Percentiles rank a stretch among this genome's conserved stretches.
Evolutionary conservation across 2,888 invertebrate genomes (phyloP).

Genomic region (Nomada flava): DNA sequence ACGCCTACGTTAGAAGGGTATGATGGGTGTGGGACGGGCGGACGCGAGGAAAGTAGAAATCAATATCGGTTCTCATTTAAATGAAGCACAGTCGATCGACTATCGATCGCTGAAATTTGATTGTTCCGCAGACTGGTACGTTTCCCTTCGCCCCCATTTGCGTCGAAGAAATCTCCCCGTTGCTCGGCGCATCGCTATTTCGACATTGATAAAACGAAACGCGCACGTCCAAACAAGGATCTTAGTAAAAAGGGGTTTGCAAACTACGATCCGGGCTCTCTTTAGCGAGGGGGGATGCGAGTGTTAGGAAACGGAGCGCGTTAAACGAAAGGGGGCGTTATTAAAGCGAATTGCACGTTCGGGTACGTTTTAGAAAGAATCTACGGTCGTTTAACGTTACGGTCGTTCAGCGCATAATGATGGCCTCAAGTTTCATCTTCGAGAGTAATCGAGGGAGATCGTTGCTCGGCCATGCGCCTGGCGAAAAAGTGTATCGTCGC

Average conservation of each 20-base stretch:
- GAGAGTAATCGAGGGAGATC: slow-evolving; percentile 26
- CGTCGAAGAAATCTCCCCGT: neutral
- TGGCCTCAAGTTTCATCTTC: slow-evolving; percentile 22
- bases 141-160: neutral
- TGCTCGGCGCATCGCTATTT: neutral
- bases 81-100: slow-evolving; percentile 8
- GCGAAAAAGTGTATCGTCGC: slow-evolving; percentile 1
- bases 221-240: neutral
- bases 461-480: slow-evolving; percentile 9
- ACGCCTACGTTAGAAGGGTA: slow-evolving; percentile 7
- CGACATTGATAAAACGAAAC: neutral
- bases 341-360: slow-evolving; percentile 25
- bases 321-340: slow-evolving; percentile 18
- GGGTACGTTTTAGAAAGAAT: neutral
- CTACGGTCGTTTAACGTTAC: neutral
- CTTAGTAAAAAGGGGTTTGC: neutral
- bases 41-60: slow-evolving; percentile 14
- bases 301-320: neutral
- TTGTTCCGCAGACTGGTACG: too few relatives aligned
- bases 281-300: neutral
- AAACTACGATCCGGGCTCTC: too few relatives aligned
- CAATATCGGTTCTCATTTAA: slow-evolving; percentile 24
- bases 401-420: slow-evolving; percentile 28
- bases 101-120: slow-evolving; percentile 3
- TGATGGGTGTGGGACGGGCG: neutral